Evolutionary conservation across 2,797 vertebrate genomes (phyloP).

Genomic region (Notolepis coatsorum): DNA sequence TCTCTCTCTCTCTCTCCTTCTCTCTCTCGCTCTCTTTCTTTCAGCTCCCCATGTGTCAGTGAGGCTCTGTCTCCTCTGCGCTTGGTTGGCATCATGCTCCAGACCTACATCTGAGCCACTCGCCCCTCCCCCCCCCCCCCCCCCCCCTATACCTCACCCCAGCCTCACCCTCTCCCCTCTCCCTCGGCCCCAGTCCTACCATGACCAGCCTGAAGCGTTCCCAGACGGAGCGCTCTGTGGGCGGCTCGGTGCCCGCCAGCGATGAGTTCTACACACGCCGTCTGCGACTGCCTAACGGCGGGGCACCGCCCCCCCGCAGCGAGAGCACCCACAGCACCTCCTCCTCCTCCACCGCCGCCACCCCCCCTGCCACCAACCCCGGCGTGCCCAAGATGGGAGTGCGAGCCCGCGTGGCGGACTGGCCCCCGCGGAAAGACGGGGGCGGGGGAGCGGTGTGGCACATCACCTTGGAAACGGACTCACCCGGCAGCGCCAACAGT

Average conservation of each 20-base stretch:
- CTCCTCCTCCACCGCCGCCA: slow-evolving; percentile 34
- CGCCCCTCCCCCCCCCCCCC: slow-evolving; percentile 56
- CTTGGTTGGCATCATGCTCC: slow-evolving; percentile 62
- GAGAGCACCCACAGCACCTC: slow-evolving; percentile 85
- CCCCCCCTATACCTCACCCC: slow-evolving; percentile 29
- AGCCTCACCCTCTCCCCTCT: slow-evolving; percentile 27
- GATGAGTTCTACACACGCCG: slow-evolving; percentile 98
- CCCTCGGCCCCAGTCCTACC: slow-evolving; percentile 67
- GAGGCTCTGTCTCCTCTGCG: slow-evolving; percentile 51
- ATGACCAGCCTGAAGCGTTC: slow-evolving; percentile 99
- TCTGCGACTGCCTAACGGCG: slow-evolving; percentile 95
- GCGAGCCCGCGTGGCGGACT: slow-evolving; percentile 96
- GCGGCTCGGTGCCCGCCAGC: slow-evolving; percentile 89
- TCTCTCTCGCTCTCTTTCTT: slow-evolving; percentile 24
- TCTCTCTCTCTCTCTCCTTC: slow-evolving; percentile 18
- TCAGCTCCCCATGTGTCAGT: slow-evolving; percentile 63
- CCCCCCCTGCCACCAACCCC: slow-evolving; percentile 83
- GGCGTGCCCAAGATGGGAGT: slow-evolving; percentile 99
- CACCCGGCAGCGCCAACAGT: slow-evolving; percentile 78
- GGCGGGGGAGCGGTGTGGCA: slow-evolving; percentile 81
- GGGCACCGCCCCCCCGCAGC: slow-evolving; percentile 92
- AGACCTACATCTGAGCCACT: slow-evolving; percentile 75
- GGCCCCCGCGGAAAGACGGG: slow-evolving; percentile 96
- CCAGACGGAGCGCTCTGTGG: slow-evolving; percentile 96
- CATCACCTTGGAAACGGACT: slow-evolving; percentile 84